Evolutionary conservation across 2,888 invertebrate genomes (phyloP).

Genomic region (Harpalus rubripes): DNA sequence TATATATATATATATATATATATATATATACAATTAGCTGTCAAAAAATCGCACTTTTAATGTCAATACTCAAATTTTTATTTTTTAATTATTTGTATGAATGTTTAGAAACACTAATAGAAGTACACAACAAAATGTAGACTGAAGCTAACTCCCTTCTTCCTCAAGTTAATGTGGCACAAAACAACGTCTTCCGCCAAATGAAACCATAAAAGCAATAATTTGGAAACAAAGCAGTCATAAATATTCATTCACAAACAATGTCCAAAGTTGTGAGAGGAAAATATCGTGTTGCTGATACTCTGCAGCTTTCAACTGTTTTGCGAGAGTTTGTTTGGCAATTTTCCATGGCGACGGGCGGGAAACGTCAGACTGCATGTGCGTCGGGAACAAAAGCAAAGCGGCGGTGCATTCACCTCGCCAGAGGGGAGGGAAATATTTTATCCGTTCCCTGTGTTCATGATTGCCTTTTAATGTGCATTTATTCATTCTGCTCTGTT

Average conservation of each 20-base stretch:
- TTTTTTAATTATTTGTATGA: too few species aligned
- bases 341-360: slow-evolving; percentile 38
- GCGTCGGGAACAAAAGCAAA: slow-evolving; percentile 27
- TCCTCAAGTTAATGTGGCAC: slow-evolving; percentile 28
- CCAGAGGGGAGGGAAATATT: slow-evolving; percentile 9
- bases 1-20: too few species aligned
- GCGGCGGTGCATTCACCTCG: slow-evolving; percentile 51
- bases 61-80: too few species aligned
- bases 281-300: slow-evolving; percentile 17
- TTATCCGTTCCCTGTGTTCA: slow-evolving; percentile 44
- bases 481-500: slow-evolving; percentile 34
- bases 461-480: slow-evolving; percentile 62
- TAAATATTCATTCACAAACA: slow-evolving; percentile 50
- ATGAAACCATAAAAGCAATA: slow-evolving; percentile 43
- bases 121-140: neutral
- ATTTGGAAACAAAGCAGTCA: slow-evolving; percentile 39
- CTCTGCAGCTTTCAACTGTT: slow-evolving; percentile 42
- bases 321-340: slow-evolving; percentile 39
- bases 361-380: slow-evolving; percentile 38
- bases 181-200: slow-evolving; percentile 35
- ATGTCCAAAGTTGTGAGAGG: slow-evolving; percentile 30
- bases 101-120: neutral
- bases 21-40: too few species aligned
- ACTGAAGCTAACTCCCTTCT: neutral
- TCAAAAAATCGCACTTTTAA: too few species aligned